Evolutionary conservation across 1,140 invertebrate species (phyloP), one percentile per base, ranked within the genome.

Genomic region (Uloborus diversus): DNA sequence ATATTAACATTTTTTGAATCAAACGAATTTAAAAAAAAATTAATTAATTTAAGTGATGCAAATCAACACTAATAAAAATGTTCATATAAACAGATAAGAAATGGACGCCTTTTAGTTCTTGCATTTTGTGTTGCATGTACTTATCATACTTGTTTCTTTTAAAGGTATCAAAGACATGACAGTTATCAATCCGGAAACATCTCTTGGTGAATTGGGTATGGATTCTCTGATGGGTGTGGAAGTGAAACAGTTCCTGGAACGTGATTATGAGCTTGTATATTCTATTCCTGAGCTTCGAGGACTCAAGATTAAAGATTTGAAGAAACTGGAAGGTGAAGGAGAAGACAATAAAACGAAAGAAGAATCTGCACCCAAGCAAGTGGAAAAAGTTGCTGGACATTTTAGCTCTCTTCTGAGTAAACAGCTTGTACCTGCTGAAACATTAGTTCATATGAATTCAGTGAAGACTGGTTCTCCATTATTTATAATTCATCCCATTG

Each of bases 161-260:
- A n/a, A n/a, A 23, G 95, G 94, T 66, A 88, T 97, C 65, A 96
- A 98, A 84, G 94, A 98, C 84, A 85, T 91, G 0, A 92, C 90
- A 70, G 92, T 91, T 59, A 88, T 98, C 3, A 92, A 93, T 62
- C 87, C 90, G 32, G 89, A 90, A 5, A 90, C 92, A 0, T 93
- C 91, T 25, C 87, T 99, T 5, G 93, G 93, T 14, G 97, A 99
- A 85, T 89, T 99, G 7, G 97, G 97, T 59, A 95, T 99, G 91
- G 97, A 99, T 85, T 98, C 96, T 0, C 88, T 99, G 37, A 99
- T 99, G 97, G 96, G 95, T 69, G 95, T 97, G 0, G 97, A 99
- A 89, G 96, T 99, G 79, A 98, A 98, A 87, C 96, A 99, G 86
- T 96, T 94, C 0, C 87, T 99, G 9, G 96, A 99, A 86, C 90